Percentiles rank a stretch among this genome's conserved stretches.
These are phyloP conservation scores for Forbesichthys papilliferus DNA, from an alignment of 2,113 vertebrate genomes.

Conservation along the genomic window DNA sequence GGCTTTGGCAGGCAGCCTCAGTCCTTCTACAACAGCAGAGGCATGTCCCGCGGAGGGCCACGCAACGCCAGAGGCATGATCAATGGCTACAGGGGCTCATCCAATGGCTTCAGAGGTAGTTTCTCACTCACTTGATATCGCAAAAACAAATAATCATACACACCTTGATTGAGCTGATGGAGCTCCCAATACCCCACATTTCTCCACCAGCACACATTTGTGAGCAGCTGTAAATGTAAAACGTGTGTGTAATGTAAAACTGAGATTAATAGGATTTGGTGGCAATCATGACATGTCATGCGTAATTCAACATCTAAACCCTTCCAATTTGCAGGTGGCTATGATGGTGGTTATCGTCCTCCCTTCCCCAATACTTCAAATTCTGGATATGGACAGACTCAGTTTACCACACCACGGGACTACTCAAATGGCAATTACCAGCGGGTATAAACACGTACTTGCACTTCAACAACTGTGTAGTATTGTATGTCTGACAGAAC, in stretches of 20 bases:
- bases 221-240: too few relatives aligned
- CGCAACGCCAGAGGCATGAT: conserved; percentile 90
- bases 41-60: conserved; percentile 89
- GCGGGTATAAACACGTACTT: conserved; percentile 78
- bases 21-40: conserved; percentile 94
- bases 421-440: conserved; percentile 91
- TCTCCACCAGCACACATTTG: too few relatives aligned
- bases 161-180: too few relatives aligned
- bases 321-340: conserved; percentile 81
- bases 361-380: conserved; percentile 92
- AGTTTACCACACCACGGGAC: conserved; percentile 91
- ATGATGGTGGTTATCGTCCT: conserved; percentile 88
- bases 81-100: conserved; percentile 92
- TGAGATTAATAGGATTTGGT: too few relatives aligned
- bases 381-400: conserved; percentile 91
- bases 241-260: too few relatives aligned
- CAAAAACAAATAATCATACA: neutral
- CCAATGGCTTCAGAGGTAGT: conserved; percentile 93
- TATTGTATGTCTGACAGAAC: neutral
- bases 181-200: too few relatives aligned
- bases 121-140: too few relatives aligned
- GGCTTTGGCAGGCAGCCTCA: conserved; percentile 87
- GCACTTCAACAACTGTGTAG: neutral
- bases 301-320: neutral
- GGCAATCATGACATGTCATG: neutral